Base-by-base conservation (phyloP, 2,888 invertebrate genomes). In the Brassicogethes aeneus region DNA sequence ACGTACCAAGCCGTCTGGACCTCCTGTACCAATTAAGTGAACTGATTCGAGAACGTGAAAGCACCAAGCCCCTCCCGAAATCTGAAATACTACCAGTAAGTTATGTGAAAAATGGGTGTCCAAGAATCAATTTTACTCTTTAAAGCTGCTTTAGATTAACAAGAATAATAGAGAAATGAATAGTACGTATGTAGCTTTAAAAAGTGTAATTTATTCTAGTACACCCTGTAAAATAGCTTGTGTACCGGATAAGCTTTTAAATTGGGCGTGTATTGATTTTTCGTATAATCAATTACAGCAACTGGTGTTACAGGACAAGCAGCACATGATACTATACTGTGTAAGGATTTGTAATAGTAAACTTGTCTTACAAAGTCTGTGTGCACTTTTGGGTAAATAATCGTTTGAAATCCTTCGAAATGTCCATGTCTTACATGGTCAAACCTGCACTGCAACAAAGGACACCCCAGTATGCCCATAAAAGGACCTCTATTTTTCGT, bases 1-100 rank as follows among this genome's bases (percentile, higher is more conserved):
- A 29, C 87, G 76, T 2, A 62, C 55, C 38, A 75, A 60, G 52
- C 82, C 81, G 65, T 90, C 89, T 3, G 84, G 79, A 2, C 89
- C 83, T 1, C 88, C 89, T 1, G 80, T 81, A 40, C 75, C 80
- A 36, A 83, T 57, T 34, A 77, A 63, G 70, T 58, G 57, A 8
- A 41, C 68, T 10, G 70, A 73, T 62, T 76, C 79, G 51, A 74
- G 74, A 55, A 79, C 68, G 41, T 71, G 74, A 56, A 82, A 82
- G 48, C 79, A 79, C 49, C 77, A 75, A 17, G 77, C 73, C 14
- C 82, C 82, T 65, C 73, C 76, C 0, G 71, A 65, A 0, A 79
- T 72, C 41, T 64, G 69, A n/a, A n/a, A n/a, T n/a, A n/a, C n/a
- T n/a, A n/a, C 56, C 82, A 85, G n/a, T n/a, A n/a, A n/a, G n/a